These are phyloP conservation scores for Varanus komodoensis DNA, from an alignment of 2,113 vertebrate species.

Conservation along the genomic window DNA sequence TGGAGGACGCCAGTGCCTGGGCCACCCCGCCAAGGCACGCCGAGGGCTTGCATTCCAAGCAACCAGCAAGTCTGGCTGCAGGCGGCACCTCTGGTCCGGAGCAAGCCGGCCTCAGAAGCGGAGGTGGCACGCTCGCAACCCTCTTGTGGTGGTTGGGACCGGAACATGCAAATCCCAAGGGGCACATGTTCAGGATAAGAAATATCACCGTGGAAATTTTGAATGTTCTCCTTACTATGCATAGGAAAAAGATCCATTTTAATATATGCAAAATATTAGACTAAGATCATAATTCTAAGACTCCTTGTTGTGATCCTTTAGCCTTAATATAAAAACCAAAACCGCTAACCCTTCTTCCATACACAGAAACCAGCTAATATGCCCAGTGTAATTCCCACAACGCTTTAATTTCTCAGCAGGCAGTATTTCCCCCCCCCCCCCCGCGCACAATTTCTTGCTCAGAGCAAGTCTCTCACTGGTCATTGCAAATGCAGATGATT, in stretches of 20 bases:
- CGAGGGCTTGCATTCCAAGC: too few relatives aligned
- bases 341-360: neutral
- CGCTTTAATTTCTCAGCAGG: neutral
- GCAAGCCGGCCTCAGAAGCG: too few relatives aligned
- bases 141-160: neutral
- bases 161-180: neutral
- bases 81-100: too few relatives aligned
- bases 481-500: conserved; percentile 97
- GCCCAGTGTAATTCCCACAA: neutral
- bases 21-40: too few relatives aligned
- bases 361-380: neutral
- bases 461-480: conserved; percentile 82
- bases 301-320: neutral
- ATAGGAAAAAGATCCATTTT: too few relatives aligned
- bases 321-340: neutral
- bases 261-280: too few relatives aligned
- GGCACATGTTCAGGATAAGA: neutral
- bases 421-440: too few relatives aligned
- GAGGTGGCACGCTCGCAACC: too few relatives aligned
- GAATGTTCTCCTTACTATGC: neutral
- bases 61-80: too few relatives aligned
- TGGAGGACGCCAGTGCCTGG: neutral
- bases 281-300: neutral
- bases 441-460: neutral
- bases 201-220: neutral